phyloP scores from a whole-genome alignment of 2,888 invertebrate genomes.

The Acrocyrtus sp. region DNA sequence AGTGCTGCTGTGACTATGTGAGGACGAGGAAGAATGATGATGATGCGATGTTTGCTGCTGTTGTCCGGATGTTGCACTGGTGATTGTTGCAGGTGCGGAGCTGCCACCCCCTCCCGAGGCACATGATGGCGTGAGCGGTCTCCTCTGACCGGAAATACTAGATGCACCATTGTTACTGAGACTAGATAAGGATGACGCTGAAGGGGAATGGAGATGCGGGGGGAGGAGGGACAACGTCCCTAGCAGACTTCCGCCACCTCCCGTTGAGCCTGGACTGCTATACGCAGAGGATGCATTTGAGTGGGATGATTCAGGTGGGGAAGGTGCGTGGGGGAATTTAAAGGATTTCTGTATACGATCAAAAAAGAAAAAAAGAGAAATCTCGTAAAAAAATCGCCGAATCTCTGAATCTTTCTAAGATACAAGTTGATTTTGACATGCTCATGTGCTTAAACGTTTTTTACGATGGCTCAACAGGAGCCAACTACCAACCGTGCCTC shows the following conservation, averaged over 20 bases:
- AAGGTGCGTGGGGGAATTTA: conserved; percentile 62
- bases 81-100: conserved; percentile 37
- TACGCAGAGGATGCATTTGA: conserved; percentile 59
- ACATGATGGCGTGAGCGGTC: conserved; percentile 48
- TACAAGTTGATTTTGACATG: not conserved
- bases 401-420: conserved; percentile 1
- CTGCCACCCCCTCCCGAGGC: conserved; percentile 27
- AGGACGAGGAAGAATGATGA: conserved; percentile 12
- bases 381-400: not conserved
- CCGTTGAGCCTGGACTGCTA: conserved; percentile 59
- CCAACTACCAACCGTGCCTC: not conserved
- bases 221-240: conserved; percentile 28
- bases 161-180: conserved; percentile 39
- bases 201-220: conserved; percentile 36
- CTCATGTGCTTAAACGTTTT: not conserved
- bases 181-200: conserved; percentile 34
- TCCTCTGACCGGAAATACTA: conserved; percentile 1
- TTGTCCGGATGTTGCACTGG: conserved; percentile 17
- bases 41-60: conserved; percentile 10
- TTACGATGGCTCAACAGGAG: not conserved
- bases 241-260: not conserved
- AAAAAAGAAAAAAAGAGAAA: not conserved
- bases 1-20: conserved; percentile 24
- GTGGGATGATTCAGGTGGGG: conserved; percentile 61
- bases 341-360: conserved; percentile 54